Evolutionary conservation across 2,797 vertebrate species (phyloP), one percentile per base, ranked within the genome.

Genomic region (Netta rufina): DNA sequence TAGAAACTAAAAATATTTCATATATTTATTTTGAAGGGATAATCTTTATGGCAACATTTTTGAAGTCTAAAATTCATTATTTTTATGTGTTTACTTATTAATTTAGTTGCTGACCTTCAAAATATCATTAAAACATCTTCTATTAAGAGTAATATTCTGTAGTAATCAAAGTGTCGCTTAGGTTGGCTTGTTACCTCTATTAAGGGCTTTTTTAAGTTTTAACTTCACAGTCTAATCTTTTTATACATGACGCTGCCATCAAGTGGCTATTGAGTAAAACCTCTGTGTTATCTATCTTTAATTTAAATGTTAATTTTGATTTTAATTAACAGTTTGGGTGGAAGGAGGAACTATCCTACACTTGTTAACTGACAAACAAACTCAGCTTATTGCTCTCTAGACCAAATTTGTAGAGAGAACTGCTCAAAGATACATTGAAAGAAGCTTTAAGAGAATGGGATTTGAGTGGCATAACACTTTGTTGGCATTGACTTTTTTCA

Each of bases 241-340:
- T 89, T 58, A 65, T 80, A 95, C 82, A 74, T 85, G 89, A 92
- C 43, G 1, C 87, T 96, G 94, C 84, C 91, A 96, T 93, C 89
- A 94, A 95, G 91, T 94, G 87, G 82, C 91, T 93, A 56, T 62
- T 89, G 58, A 91, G 66, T 58, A 89, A 88, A 96, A 86, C 64
- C 82, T 85, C 74, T 69, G 22, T 78, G 56, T 69, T 73, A 58
- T 43, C 15, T 51, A n/a, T 53, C 18, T 62, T 54, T 28, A 58
- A 60, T 76, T 57, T 89, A 87, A 85, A 74, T 51, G 2, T 43
- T 83, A 45, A n/a, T 54, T 30, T 69, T 92, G 11, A 25, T 82
- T 94, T 87, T 84, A 72, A 62, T 80, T 85, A 80, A 72, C n/a
- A n/a, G 33, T 8, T 72, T 85, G 8, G 10, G 60, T 90, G 28